These are phyloP conservation scores for Craterocephalus amniculus DNA, from an alignment of 2,797 vertebrate genomes.

Conservation along the genomic window DNA sequence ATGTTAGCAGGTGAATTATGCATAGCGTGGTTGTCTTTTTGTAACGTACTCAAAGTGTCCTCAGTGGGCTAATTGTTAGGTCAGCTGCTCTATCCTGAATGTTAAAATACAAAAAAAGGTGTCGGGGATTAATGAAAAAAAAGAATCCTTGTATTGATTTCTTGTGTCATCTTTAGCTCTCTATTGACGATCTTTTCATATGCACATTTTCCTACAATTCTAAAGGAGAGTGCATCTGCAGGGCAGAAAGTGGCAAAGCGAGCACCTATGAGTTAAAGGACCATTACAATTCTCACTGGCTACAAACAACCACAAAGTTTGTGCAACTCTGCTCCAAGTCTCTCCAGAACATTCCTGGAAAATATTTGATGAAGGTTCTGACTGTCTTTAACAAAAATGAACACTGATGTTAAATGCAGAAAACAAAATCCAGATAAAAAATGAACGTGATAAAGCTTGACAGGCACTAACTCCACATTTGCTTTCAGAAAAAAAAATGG, in stretches of 20 bases:
- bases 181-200: neutral
- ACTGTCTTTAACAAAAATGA: neutral
- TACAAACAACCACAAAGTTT: neutral
- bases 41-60: slow-evolving; percentile 34
- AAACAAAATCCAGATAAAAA: neutral
- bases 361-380: neutral
- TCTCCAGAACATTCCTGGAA: neutral
- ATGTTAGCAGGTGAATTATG: slow-evolving; percentile 59
- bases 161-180: neutral
- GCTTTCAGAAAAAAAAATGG: neutral
- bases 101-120: slow-evolving; percentile 12
- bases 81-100: slow-evolving; percentile 12
- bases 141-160: slow-evolving; percentile 14
- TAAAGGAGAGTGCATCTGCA: neutral
- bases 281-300: neutral
- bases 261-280: neutral
- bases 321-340: neutral
- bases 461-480: neutral
- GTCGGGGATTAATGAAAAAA: neutral
- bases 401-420: slow-evolving; percentile 1
- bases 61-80: slow-evolving; percentile 33
- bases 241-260: neutral
- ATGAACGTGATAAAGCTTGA: neutral
- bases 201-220: slow-evolving; percentile 11
- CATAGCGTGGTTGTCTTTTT: slow-evolving; percentile 46